Evolutionary conservation across 2,888 invertebrate genomes (phyloP).

Genomic region (Nasonovia ribisnigri): DNA sequence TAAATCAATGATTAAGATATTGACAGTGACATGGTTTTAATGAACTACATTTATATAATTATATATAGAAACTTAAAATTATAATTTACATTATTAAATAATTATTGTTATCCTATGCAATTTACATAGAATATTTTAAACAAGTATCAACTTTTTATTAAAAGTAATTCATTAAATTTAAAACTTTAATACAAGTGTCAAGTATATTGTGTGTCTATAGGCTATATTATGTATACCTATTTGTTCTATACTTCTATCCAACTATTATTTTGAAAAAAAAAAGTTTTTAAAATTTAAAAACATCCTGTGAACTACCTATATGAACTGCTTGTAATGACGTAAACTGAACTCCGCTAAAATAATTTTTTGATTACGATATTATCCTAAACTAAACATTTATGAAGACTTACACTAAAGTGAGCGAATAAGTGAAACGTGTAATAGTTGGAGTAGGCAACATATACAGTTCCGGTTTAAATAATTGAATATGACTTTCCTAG

Average conservation of each 20-base stretch:
- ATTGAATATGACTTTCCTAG: slow-evolving; percentile 10
- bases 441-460: not conserved
- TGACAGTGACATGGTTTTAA: not conserved
- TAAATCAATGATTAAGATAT: not conserved
- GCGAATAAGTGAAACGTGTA: not conserved
- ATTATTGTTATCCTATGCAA: not conserved
- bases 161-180: not conserved
- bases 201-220: not conserved
- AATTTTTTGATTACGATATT: not conserved
- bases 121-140: not conserved
- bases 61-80: not conserved
- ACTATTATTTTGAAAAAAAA: too few species aligned
- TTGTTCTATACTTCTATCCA: not conserved
- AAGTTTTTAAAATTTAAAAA: not conserved
- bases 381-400: not conserved
- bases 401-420: not conserved
- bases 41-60: not conserved
- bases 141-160: not conserved
- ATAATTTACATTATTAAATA: not conserved
- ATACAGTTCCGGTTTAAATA: not conserved
- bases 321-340: not conserved
- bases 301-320: not conserved
- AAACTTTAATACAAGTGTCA: not conserved
- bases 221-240: not conserved
- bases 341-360: not conserved